A percentile compares a stretch with the other conserved stretches of the same genome.
phyloP scores from a whole-genome alignment of 2,113 vertebrate species.

The Aspidoscelis tigris region DNA sequence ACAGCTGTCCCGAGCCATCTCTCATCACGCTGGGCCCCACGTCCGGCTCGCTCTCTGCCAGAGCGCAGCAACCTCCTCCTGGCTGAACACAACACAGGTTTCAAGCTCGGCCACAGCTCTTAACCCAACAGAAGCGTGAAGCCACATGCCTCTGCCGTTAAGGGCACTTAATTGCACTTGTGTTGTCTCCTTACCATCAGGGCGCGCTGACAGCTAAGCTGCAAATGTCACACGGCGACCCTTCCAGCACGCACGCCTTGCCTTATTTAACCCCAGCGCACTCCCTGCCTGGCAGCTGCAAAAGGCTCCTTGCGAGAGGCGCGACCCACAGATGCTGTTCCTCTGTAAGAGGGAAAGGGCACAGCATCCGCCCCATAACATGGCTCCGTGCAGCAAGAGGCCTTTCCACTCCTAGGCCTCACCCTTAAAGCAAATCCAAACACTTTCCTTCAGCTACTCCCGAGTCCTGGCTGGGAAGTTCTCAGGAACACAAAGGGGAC shows the following conservation, averaged over 20 bases:
- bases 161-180: too few relatives aligned
- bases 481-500: not conserved
- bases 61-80: not conserved
- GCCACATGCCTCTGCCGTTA: not conserved
- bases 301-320: conserved; percentile 14
- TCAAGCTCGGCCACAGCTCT: not conserved
- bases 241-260: not conserved
- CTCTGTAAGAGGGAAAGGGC: not conserved
- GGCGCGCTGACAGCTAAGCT: not conserved
- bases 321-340: not conserved
- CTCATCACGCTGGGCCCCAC: not conserved
- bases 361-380: too few relatives aligned
- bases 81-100: not conserved
- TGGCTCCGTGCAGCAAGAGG: not conserved
- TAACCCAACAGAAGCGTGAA: conserved; percentile 2
- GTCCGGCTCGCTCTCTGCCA: not conserved
- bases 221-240: not conserved
- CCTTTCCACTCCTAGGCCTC: too few relatives aligned
- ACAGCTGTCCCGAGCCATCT: not conserved
- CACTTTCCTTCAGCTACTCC: too few relatives aligned
- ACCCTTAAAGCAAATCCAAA: not conserved
- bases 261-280: conserved; percentile 15
- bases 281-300: not conserved
- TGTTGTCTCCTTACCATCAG: not conserved
- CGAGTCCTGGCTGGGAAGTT: too few relatives aligned